Percentiles rank a stretch among this genome's conserved stretches.
phyloP scores from a whole-genome alignment of 2,113 vertebrate genomes.

The Pogona vitticeps region DNA sequence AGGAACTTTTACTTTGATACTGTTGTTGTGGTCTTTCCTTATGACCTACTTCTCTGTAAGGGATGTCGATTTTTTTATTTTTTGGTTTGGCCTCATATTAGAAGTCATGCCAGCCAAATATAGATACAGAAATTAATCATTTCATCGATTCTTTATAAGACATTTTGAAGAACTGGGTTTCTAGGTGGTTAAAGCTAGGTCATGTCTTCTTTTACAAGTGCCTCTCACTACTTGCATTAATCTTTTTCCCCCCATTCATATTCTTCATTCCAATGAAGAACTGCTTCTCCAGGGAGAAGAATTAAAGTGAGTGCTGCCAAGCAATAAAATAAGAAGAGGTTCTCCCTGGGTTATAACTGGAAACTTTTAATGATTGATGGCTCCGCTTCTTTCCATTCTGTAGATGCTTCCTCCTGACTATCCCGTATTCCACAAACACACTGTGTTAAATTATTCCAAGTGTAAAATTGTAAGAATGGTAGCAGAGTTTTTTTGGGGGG shows the following conservation, averaged over 20 bases:
- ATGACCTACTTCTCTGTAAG: neutral
- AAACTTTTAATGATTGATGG: neutral
- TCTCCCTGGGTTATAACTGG: neutral
- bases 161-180: neutral
- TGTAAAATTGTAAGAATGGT: neutral
- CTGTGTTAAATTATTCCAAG: neutral
- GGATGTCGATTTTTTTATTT: neutral
- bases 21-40: neutral
- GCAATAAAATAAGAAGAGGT: neutral
- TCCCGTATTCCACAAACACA: too few species aligned
- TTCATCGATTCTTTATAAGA: neutral
- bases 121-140: neutral
- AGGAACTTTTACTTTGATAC: rapidly evolving
- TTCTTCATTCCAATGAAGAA: neutral
- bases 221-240: neutral
- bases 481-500: neutral
- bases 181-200: neutral
- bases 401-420: neutral
- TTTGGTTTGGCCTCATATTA: neutral
- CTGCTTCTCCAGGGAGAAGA: neutral
- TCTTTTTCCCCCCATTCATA: neutral
- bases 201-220: neutral
- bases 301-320: neutral
- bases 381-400: neutral
- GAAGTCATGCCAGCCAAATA: neutral